These are phyloP conservation scores for Hipposideros armiger DNA, from an alignment of 2,113 vertebrate genomes.

Conservation along the genomic window DNA sequence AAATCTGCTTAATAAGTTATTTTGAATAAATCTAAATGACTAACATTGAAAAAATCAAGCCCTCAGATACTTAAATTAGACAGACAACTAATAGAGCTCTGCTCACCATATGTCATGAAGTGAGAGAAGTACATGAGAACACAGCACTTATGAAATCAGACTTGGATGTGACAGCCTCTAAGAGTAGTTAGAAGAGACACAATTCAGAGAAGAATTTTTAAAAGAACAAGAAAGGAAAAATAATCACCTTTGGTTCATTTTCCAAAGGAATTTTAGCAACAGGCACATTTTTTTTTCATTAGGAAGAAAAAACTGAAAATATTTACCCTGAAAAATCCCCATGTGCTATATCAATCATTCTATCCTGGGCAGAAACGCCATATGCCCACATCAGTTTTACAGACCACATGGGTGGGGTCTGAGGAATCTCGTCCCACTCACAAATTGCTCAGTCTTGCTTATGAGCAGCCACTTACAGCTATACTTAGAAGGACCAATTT, in stretches of 20 bases:
- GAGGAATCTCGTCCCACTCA: conserved; percentile 16
- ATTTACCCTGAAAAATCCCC: conserved; percentile 56
- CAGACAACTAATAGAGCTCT: neutral
- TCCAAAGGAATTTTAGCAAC: conserved; percentile 40
- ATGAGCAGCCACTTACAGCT: conserved; percentile 44
- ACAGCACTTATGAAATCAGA: neutral
- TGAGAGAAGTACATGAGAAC: neutral
- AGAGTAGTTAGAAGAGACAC: neutral
- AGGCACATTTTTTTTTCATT: conserved; percentile 14
- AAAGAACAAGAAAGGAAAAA: conserved; percentile 12
- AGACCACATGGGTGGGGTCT: neutral
- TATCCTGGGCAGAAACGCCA: conserved; percentile 40
- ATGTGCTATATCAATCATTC: conserved; percentile 24
- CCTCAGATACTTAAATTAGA: neutral
- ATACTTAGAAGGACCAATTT: conserved; percentile 4
- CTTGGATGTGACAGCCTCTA: neutral
- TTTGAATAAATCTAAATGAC: conserved; percentile 25
- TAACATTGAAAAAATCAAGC: neutral
- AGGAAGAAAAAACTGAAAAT: conserved; percentile 46
- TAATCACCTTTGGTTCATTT: conserved; percentile 15
- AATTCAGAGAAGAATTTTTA: neutral
- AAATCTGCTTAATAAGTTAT: conserved; percentile 50
- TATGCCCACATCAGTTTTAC: neutral
- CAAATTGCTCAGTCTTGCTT: neutral
- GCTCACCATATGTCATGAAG: neutral